Evolutionary conservation across 2,888 invertebrate species (phyloP), one percentile per base, ranked within the genome.

Genomic region (Drosophila colorata): DNA sequence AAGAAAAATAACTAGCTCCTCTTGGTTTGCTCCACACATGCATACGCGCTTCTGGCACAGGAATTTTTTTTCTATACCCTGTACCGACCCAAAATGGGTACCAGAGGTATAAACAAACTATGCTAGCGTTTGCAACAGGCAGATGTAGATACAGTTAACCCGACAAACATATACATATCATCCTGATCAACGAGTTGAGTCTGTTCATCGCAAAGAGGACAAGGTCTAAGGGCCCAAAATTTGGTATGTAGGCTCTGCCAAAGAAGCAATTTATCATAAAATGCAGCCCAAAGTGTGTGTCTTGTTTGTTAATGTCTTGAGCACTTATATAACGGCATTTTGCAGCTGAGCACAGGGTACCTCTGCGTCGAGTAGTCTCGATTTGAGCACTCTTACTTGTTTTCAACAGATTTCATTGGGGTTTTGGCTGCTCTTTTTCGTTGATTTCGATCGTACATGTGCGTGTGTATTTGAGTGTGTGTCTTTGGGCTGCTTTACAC

Each of bases 401-500:
- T 74, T 66, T 72, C 66, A 75, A 74, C 74, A 78, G 78, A 78
- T 85, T 83, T 72, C 64, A 59, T 65, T 83, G 37, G 44, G 52
- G 55, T 69, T 72, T 69, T 61, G 63, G 49, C 47, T 69, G 46
- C 61, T 68, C 61, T 76, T 58, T 55, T 79, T 68, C 41, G 78
- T 78, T 75, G 69, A 71, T 80, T 74, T 73, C 67, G 68, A 67
- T 67, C 78, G 67, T 66, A 60, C 66, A 58, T 58, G 59, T 69
- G 55, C 38, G 60, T 68, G 59, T 67, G 56, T 67, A 51, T 37
- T 40, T 77, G 52, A 69, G 52, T 82, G 59, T 64, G 64, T 60
- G 48, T 69, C 55, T 57, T 48, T 48, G 46, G 33, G 43, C 47
- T 48, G 38, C 49, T 55, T 70, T 83, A 83, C 88, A 83, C 83